Base-by-base conservation (phyloP, 2,113 vertebrate genomes). In the Malurus melanocephalus region DNA sequence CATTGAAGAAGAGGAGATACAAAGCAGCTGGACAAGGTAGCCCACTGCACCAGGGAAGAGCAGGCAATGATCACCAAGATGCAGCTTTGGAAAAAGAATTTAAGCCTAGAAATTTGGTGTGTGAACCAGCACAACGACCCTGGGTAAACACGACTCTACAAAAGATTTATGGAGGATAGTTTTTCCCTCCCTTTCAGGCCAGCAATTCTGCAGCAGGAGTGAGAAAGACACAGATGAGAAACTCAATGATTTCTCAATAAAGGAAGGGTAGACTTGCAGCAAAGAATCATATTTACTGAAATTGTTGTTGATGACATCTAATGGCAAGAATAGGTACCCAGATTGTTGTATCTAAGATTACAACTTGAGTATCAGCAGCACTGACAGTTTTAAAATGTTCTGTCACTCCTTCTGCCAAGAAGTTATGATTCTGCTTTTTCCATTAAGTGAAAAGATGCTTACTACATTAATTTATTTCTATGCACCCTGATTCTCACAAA, bases 341-440 rank as follows among this genome's bases (percentile, higher is more conserved):
- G 24, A 60, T 5, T 71, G 52, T 20, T 91, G 16, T 55, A 85
- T 32, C 78, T 85, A 74, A 93, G 76, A 86, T 65, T 86, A 80
- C 24, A 83, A 74, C 55, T 64, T 64, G 7, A 80, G 21, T 38
- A 80, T 51, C n/a, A 60, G 19, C 52, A 73, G 64, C 27, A 62
- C 66, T 80, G 60, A 82, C 51, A 85, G 48, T 56, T 85, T 60
- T 85, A 92, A 87, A 80, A 60, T 40, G 8, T 93, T 81, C 52
- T 60, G n/a, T 66, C 53, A 71, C 52, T 64, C 75, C 46, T 85
- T 35, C 40, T 81, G 43, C 60, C 51, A 71, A 16, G n/a, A 78
- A 83, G n/a, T 83, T 55, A 74, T 8, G 22, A 69, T 82, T 77
- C 48, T 59, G 77, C 33, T 85, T 85, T 55, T 74, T 18, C 77